Evolutionary conservation across 2,797 vertebrate genomes (phyloP).

Genomic region (Oceanodroma leucorhoa): DNA sequence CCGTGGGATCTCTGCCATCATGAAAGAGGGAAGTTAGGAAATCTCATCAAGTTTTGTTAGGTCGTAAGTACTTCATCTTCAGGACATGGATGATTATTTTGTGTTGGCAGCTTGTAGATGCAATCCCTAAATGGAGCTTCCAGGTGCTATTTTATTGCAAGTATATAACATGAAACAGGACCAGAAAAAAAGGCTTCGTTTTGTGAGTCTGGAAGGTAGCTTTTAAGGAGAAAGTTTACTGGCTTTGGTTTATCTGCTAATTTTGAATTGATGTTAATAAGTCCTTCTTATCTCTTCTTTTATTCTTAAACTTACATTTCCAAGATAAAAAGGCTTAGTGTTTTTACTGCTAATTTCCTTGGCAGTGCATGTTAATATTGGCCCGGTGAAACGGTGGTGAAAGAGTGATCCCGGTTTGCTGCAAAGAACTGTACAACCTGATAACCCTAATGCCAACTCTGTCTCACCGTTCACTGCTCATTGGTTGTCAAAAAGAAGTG

Average conservation of each 20-base stretch:
- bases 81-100: background rate
- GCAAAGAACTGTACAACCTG: background rate
- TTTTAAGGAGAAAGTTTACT: background rate
- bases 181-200: background rate
- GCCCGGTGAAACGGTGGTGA: background rate
- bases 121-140: background rate
- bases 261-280: background rate
- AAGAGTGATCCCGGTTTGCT: background rate
- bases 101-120: background rate
- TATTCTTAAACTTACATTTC: background rate
- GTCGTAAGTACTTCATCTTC: background rate
- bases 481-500: background rate
- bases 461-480: background rate
- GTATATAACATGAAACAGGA: background rate
- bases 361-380: background rate
- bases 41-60: background rate
- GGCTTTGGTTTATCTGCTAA: background rate
- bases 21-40: background rate
- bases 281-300: background rate
- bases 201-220: background rate
- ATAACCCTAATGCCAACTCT: background rate
- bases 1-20: background rate
- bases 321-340: background rate
- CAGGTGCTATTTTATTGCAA: background rate
- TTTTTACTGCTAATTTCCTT: background rate